A percentile compares a stretch with the other conserved stretches of the same genome.
These are phyloP conservation scores for Thamnaconus septentrionalis DNA, from an alignment of 2,113 vertebrate genomes.

Conservation along the genomic window DNA sequence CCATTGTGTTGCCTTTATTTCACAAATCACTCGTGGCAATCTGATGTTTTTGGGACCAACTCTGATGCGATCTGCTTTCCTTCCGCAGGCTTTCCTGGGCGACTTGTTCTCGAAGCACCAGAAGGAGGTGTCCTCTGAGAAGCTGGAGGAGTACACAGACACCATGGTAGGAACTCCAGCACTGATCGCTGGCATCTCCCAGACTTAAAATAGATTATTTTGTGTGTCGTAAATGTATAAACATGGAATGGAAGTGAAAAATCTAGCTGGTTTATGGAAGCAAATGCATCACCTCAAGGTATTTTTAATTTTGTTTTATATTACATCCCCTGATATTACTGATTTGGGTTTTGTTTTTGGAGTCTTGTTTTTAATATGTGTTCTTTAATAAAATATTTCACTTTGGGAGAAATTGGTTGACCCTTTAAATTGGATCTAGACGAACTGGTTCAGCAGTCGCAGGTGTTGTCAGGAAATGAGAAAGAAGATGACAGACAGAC, in stretches of 20 bases:
- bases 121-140: conserved; percentile 79
- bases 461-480: conserved; percentile 9
- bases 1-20: background rate
- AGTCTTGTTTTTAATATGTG: too few relatives aligned
- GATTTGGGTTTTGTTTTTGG: too few relatives aligned
- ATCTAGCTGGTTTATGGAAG: too few relatives aligned
- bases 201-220: too few relatives aligned
- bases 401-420: conserved; percentile 14
- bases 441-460: background rate
- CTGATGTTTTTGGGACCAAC: too few relatives aligned
- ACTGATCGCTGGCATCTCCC: background rate
- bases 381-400: conserved; percentile 8
- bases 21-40: too few relatives aligned
- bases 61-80: background rate
- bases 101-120: conserved; percentile 87
- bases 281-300: too few relatives aligned
- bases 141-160: conserved; percentile 90
- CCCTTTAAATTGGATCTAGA: background rate
- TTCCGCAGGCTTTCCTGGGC: conserved; percentile 84
- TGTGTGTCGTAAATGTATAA: too few relatives aligned
- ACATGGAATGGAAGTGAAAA: too few relatives aligned
- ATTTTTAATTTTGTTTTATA: too few relatives aligned
- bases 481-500: background rate
- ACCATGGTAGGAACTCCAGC: conserved; percentile 80
- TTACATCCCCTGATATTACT: too few relatives aligned